These are phyloP conservation scores for Aramus guarauna DNA, from an alignment of 2,113 vertebrate genomes.

Conservation along the genomic window DNA sequence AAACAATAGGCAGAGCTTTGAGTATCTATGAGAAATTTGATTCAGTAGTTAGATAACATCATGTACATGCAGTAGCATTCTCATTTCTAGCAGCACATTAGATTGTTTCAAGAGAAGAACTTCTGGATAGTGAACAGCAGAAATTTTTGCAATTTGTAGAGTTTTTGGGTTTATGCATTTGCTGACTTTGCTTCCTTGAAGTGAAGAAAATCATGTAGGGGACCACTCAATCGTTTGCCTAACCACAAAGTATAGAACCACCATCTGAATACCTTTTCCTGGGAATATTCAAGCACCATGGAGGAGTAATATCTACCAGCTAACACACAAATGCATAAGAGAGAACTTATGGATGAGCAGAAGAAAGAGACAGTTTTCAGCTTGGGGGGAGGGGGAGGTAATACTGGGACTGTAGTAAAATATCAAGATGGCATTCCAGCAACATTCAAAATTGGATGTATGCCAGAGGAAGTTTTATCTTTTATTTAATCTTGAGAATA, in stretches of 20 bases:
- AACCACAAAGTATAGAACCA: not conserved
- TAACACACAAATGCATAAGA: not conserved
- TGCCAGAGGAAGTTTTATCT: not conserved
- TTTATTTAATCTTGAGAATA: constrained; percentile 12
- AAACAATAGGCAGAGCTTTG: not conserved
- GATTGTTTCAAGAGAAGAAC: not conserved
- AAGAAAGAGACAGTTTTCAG: not conserved
- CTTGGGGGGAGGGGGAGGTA: not conserved
- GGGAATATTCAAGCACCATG: not conserved
- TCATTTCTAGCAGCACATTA: not conserved
- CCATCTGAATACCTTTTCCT: not conserved
- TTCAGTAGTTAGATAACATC: not conserved
- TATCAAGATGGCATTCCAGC: not conserved
- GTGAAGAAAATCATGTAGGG: not conserved
- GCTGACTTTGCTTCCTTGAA: not conserved
- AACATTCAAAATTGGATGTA: not conserved
- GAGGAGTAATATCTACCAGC: not conserved
- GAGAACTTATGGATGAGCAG: not conserved
- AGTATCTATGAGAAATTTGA: not conserved
- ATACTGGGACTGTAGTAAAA: not conserved
- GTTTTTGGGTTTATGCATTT: not conserved
- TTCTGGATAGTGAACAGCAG: not conserved
- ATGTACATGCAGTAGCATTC: not conserved
- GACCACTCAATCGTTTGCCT: not conserved
- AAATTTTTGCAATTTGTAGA: not conserved